phyloP scores from a whole-genome alignment of 2,797 vertebrate genomes.

The Paguma larvata region DNA sequence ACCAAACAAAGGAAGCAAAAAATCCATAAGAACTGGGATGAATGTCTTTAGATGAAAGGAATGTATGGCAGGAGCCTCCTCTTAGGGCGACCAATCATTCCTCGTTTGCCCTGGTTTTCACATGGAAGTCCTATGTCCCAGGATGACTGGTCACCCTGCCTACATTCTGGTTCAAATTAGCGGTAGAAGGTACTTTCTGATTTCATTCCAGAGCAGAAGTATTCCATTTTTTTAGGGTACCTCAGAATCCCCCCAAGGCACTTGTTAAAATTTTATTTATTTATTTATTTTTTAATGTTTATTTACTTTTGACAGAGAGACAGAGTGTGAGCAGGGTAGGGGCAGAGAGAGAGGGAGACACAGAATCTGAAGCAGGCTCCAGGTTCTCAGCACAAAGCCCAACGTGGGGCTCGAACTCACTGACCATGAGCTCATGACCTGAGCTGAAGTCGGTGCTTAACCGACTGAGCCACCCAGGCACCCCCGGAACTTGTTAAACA shows the following conservation, averaged over 20 bases:
- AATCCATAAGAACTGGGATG: not conserved
- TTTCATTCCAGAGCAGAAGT: not conserved
- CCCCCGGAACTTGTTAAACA: not conserved
- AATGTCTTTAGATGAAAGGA: not conserved
- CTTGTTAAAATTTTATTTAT: not conserved
- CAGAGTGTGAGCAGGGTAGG: no score
- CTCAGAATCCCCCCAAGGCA: not conserved
- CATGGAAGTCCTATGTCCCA: rapidly evolving
- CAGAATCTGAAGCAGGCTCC: no score
- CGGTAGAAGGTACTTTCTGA: not conserved
- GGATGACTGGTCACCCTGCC: no score
- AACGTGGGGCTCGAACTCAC: no score
- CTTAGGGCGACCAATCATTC: not conserved
- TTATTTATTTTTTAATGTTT: no score
- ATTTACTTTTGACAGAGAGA: no score
- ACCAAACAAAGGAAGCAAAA: not conserved
- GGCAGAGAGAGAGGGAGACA: no score
- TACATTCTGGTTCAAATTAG: not conserved
- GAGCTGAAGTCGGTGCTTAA: no score
- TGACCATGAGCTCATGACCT: no score
- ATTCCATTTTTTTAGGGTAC: not conserved
- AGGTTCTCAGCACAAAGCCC: no score
- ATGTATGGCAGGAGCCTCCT: not conserved
- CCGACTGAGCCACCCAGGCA: no score
- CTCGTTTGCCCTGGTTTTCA: not conserved